A percentile compares a stretch with the other conserved stretches of the same genome.
These are phyloP conservation scores for Aphelenchoides besseyi DNA, from an alignment of 1,140 invertebrate species.

Conservation along the genomic window DNA sequence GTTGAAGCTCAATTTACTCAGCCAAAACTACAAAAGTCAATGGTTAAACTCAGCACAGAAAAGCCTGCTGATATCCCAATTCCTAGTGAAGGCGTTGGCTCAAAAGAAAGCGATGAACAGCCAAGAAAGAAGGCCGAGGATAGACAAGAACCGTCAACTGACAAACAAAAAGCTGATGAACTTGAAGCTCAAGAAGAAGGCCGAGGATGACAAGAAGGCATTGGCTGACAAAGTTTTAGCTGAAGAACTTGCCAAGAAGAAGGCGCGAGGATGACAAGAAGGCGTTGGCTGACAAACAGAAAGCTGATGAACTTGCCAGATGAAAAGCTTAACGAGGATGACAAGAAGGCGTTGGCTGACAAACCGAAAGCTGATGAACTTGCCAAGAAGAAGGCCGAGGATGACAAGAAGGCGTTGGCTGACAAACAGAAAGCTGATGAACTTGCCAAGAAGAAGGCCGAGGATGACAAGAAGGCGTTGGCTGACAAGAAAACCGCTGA, in stretches of 20 bases:
- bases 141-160: not conserved
- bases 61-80: not conserved
- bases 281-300: not conserved
- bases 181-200: slow-evolving; percentile 7
- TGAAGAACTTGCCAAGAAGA: not conserved
- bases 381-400: not conserved
- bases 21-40: not conserved
- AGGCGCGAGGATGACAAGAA: not conserved
- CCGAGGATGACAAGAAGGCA: not conserved
- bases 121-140: too few relatives aligned
- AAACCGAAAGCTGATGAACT: not conserved
- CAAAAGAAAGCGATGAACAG: not conserved
- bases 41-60: not conserved
- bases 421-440: not conserved
- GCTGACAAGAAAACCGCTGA: not conserved
- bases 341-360: not conserved
- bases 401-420: not conserved
- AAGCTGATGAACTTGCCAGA: not conserved
- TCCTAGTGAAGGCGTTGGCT: not conserved
- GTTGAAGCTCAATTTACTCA: not conserved
- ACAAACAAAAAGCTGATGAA: not conserved
- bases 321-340: not conserved
- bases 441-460: not conserved
- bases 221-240: not conserved
- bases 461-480: not conserved